Conservation (phyloP, 2,888 invertebrate genomes). For the Chaetogeoica ovagalla region DNA sequence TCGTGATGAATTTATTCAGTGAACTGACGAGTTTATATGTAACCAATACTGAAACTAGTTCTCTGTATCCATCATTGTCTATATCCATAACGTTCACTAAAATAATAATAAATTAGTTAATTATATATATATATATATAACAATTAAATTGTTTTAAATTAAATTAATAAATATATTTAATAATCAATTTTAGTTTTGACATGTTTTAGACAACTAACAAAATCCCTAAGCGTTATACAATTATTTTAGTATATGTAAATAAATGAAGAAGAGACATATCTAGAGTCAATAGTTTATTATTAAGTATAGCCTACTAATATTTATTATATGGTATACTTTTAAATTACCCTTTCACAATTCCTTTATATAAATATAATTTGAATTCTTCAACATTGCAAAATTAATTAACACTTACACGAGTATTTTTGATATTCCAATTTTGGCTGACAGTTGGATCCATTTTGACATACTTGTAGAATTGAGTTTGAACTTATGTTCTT, state of each 20-base stretch:
- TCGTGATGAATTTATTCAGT: not conserved
- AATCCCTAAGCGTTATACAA: no score
- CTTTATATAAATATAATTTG: no score
- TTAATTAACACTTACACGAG: constrained; percentile 21
- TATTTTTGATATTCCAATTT: constrained; percentile 40
- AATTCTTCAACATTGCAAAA: not conserved
- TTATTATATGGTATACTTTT: no score
- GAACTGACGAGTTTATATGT: constrained; percentile 16
- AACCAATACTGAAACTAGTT: constrained; percentile 27
- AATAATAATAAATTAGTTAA: not conserved
- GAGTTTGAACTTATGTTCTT: constrained; percentile 31
- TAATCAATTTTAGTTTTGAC: no score
- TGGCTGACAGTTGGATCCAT: constrained; percentile 33
- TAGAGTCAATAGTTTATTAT: no score
- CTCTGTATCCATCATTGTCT: constrained; percentile 36
- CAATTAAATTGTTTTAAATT: no score
- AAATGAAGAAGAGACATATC: no score
- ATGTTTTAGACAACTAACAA: no score
- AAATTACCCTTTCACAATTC: no score
- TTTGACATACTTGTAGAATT: constrained; percentile 43
- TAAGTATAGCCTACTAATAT: no score
- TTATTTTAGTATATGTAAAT: no score
- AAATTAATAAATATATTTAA: no score
- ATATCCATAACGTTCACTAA: constrained; percentile 35
- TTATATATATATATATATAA: not conserved